Base-by-base conservation (phyloP, 2,797 vertebrate species). In the Pseudochromis fuscus region DNA sequence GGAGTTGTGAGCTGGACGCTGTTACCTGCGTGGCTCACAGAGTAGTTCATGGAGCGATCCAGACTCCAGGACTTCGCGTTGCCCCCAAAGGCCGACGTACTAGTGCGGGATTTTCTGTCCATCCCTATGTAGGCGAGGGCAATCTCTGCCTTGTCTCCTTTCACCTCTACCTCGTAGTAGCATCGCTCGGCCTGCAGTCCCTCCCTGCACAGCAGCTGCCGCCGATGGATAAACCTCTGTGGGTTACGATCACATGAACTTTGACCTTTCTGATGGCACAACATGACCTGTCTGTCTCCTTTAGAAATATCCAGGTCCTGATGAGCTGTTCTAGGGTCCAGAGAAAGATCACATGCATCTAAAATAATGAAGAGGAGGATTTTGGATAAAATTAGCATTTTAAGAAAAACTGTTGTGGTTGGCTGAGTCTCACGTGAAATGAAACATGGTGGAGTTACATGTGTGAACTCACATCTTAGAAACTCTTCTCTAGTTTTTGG, bases 11-110 rank as follows among this genome's bases (percentile, higher is more conserved):
- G 85, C 56, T 64, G 4, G 31, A 90, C 2, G 57, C 83, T 79
- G 0, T 76, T 0, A 3, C 0, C 25, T 0, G 11, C 58, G 86
- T 92, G 87, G 69, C 89, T 89, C 49, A 89, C 82, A 1, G 83
- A 89, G 65, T 92, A 92, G 2, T 13, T 25, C 0, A 4, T 46
- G 2, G 63, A 83, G 21, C 79, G 61, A 72, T 92, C 89, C 4
- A 93, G 84, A 59, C 92, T 92, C 93, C 90, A 93, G 42, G 93
- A 94, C 0, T 57, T 59, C 4, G 5, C 25, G 1, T 72, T 91
- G 3, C 19, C 90, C 5, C 93, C 92, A 9, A 93, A 91, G 4
- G 90, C 87, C 11, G 91, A 92, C 7, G 0, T 4, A 1, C 0
- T 1, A 1, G 37, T 31, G 6, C 2, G 11, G 2, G 81, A 72